phyloP scores from a whole-genome alignment of 2,797 vertebrate genomes.

The Moxostoma hubbsi region DNA sequence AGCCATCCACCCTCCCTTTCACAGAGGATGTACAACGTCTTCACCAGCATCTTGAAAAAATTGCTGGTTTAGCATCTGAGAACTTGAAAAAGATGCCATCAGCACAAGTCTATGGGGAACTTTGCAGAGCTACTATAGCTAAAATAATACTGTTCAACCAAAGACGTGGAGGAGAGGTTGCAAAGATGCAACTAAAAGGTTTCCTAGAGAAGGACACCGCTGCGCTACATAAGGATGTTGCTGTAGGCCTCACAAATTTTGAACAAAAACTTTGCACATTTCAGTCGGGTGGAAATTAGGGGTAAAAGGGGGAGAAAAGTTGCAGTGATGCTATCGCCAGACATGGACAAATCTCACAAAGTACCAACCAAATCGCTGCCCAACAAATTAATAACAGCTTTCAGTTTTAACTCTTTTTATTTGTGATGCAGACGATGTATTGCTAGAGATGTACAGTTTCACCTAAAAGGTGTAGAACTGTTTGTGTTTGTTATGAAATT shows the following conservation, averaged over 20 bases:
- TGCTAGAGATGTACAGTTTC: no score
- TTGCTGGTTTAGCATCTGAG: slow-evolving; percentile 3
- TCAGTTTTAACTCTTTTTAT: no score
- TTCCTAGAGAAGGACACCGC: not conserved
- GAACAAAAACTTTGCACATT: not conserved
- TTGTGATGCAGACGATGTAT: no score
- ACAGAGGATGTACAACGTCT: not conserved
- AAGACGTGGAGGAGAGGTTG: slow-evolving; percentile 6
- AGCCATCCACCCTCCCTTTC: slow-evolving; percentile 11
- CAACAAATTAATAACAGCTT: no score
- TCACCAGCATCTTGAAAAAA: slow-evolving; percentile 14
- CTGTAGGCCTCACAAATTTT: slow-evolving; percentile 1
- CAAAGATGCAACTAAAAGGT: not conserved
- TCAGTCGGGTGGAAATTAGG: not conserved
- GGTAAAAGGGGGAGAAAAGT: slow-evolving; percentile 18
- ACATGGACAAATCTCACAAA: no score
- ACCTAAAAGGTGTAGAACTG: no score
- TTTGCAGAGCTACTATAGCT: slow-evolving; percentile 9
- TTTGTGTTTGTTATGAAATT: no score
- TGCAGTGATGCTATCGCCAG: not conserved
- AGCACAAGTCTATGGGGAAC: slow-evolving; percentile 7
- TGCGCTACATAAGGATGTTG: not conserved
- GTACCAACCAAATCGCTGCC: no score
- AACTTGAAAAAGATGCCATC: slow-evolving; percentile 20
- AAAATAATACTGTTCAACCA: not conserved